phyloP scores from a whole-genome alignment of 2,888 invertebrate genomes.

The Drosophila yooni region DNA sequence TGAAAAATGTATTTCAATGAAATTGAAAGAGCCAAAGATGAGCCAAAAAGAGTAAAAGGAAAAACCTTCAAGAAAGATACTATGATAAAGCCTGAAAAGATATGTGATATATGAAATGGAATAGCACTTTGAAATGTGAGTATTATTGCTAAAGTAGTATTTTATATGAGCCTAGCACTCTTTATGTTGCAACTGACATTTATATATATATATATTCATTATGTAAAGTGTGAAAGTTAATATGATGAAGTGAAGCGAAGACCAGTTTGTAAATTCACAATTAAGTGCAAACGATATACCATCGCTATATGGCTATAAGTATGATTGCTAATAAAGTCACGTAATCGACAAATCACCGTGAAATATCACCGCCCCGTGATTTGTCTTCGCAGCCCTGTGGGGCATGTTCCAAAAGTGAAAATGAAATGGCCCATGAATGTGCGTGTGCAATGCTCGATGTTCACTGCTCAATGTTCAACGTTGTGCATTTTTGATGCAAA shows the following conservation, averaged over 20 bases:
- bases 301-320: constrained; percentile 1
- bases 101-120: neutral
- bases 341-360: constrained; percentile 62
- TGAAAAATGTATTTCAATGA: neutral
- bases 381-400: constrained; percentile 53
- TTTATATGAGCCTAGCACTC: neutral
- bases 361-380: constrained; percentile 52
- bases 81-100: neutral
- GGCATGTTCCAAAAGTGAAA: constrained; percentile 63
- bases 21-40: neutral
- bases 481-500: constrained; percentile 26
- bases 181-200: too few species aligned
- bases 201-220: neutral
- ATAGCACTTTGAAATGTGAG: neutral
- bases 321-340: constrained; percentile 56
- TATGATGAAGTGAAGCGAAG: neutral
- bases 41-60: neutral
- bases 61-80: neutral
- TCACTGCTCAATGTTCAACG: constrained; percentile 8
- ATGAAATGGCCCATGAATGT: constrained; percentile 57
- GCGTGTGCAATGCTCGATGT: constrained; percentile 30
- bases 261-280: neutral
- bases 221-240: constrained; percentile 1
- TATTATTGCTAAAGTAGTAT: neutral
- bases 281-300: constrained; percentile 12